Evolutionary conservation across 2,113 vertebrate species (phyloP).

Genomic region (Gobiocypris rarus): DNA sequence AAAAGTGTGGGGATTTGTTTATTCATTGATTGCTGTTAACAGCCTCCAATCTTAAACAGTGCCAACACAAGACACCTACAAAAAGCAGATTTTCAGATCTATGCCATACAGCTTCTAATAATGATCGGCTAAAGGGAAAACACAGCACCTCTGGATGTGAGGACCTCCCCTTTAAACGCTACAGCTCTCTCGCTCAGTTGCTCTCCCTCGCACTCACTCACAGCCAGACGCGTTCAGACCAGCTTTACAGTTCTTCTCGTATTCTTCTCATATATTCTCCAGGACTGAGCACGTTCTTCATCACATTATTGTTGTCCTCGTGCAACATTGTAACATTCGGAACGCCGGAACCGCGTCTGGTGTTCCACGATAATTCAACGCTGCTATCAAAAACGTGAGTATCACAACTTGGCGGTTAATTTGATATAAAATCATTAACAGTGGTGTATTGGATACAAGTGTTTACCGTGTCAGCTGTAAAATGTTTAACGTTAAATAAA

Average conservation of each 20-base stretch:
- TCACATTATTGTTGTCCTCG: not conserved
- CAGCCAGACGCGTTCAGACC: constrained; percentile 8
- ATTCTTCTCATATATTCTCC: not conserved
- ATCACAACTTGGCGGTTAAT: not conserved
- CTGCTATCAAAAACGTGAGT: not conserved
- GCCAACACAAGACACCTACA: not conserved
- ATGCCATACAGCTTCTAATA: constrained; percentile 21
- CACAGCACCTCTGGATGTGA: constrained; percentile 60
- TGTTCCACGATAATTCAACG: not conserved
- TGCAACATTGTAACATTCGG: not conserved
- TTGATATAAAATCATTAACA: not conserved
- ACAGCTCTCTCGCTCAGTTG: constrained; percentile 46
- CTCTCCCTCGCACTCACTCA: constrained; percentile 22
- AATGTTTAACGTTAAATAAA: not conserved
- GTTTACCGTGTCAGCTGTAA: not conserved
- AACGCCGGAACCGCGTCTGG: not conserved
- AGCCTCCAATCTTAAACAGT: not conserved
- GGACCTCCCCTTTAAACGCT: constrained; percentile 76
- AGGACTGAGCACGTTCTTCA: not conserved
- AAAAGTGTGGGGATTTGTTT: no score
- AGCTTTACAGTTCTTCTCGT: constrained; percentile 9
- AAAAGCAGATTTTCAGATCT: not conserved
- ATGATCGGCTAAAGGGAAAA: constrained; percentile 64
- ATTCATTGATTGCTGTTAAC: not conserved
- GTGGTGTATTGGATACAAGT: not conserved